A percentile compares a stretch with the other conserved stretches of the same genome.
phyloP scores from a whole-genome alignment of 2,113 vertebrate species.

The Bucco capensis region DNA sequence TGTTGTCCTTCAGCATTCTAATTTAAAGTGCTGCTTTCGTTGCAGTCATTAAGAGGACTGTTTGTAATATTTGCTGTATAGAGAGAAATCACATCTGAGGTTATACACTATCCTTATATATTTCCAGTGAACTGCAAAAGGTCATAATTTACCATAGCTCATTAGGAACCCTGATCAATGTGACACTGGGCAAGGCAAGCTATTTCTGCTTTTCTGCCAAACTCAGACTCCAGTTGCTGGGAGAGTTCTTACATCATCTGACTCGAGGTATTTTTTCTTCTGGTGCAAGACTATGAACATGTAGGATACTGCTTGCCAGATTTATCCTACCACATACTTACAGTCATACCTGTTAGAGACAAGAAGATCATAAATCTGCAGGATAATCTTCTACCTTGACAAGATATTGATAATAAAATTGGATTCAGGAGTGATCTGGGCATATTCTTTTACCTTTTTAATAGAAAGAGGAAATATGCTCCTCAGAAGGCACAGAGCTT shows the following conservation, averaged over 20 bases:
- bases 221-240: background rate
- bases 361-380: background rate
- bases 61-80: background rate
- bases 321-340: background rate
- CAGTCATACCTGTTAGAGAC: background rate
- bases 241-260: background rate
- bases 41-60: background rate
- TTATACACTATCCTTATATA: background rate
- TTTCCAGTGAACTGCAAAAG: background rate
- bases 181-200: background rate
- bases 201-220: constrained; percentile 12
- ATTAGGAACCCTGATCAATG: background rate
- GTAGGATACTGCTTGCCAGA: background rate
- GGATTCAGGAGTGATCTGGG: background rate
- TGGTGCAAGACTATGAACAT: background rate
- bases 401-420: background rate
- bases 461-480: background rate
- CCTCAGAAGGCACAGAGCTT: background rate
- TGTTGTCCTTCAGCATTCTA: background rate
- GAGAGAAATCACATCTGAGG: background rate
- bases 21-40: background rate
- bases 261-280: background rate
- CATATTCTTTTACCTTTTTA: background rate
- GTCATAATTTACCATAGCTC: background rate
- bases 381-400: background rate